phyloP scores from a whole-genome alignment of 2,113 vertebrate genomes.

The Daphoenositta chrysoptera region DNA sequence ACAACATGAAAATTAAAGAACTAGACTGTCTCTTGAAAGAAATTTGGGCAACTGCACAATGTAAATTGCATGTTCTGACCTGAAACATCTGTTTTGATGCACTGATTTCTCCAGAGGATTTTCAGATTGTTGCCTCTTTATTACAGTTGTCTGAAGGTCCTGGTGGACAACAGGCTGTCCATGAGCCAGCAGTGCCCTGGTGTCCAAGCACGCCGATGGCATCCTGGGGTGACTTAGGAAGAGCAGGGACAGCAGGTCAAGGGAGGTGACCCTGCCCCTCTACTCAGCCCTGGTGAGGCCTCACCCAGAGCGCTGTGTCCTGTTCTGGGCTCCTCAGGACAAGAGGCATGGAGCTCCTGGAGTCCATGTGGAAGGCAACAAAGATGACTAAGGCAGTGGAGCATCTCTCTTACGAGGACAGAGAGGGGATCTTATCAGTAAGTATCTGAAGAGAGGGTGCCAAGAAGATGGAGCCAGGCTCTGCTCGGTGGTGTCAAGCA shows the following conservation, averaged over 20 bases:
- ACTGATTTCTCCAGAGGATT: not conserved
- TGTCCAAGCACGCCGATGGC: not conserved
- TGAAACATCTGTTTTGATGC: not conserved
- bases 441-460: not conserved
- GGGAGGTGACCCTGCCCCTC: not conserved
- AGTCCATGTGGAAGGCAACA: not conserved
- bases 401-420: not conserved
- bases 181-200: not conserved
- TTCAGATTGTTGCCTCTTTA: not conserved
- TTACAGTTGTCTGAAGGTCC: not conserved
- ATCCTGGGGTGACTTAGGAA: not conserved
- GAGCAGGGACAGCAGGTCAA: accelerated
- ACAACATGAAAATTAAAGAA: not conserved
- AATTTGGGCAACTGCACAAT: not conserved
- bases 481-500: not conserved
- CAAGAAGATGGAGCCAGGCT: not conserved
- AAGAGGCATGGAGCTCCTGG: not conserved
- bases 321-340: not conserved
- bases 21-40: not conserved
- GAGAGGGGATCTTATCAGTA: no score
- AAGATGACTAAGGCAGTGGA: not conserved
- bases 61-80: not conserved
- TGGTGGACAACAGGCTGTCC: not conserved
- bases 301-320: not conserved
- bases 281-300: not conserved